phyloP scores from a whole-genome alignment of 2,797 vertebrate genomes.

The Tenualosa thibaudeaui region DNA sequence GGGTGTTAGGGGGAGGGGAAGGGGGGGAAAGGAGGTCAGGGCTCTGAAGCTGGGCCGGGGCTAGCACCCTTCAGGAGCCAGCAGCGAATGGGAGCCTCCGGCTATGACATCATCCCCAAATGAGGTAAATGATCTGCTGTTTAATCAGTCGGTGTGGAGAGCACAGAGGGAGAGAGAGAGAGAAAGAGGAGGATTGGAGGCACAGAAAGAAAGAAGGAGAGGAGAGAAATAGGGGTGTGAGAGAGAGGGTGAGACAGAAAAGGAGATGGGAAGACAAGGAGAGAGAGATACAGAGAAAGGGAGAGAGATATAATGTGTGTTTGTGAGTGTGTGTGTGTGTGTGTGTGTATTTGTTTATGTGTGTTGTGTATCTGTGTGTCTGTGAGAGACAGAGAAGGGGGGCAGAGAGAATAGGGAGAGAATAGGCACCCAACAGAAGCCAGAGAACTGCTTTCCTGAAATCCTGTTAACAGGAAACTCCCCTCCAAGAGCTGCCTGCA shows the following conservation, averaged over 20 bases:
- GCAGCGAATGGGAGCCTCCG: constrained; percentile 58
- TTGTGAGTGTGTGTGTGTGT: background rate
- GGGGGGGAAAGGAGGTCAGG: constrained; percentile 60
- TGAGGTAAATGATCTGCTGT: constrained; percentile 62
- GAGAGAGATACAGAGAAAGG: background rate
- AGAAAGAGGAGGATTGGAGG: background rate
- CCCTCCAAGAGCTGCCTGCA: background rate
- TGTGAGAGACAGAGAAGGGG: background rate
- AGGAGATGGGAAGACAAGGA: background rate
- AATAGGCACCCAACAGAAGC: background rate
- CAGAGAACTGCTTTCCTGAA: background rate
- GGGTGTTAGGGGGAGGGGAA: background rate
- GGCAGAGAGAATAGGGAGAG: background rate
- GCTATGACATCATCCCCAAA: constrained; percentile 67
- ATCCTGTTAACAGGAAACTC: constrained; percentile 11
- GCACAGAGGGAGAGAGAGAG: constrained; percentile 44
- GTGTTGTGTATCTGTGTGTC: background rate
- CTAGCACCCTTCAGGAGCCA: constrained; percentile 58
- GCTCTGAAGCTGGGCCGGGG: constrained; percentile 53
- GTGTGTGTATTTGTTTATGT: background rate
- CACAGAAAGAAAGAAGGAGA: background rate
- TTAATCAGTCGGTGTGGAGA: constrained; percentile 60
- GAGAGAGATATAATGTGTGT: background rate
- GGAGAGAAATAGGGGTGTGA: background rate
- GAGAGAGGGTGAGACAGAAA: background rate